These are phyloP conservation scores for Notocelia uddmanniana DNA, from an alignment of 2,888 invertebrate genomes.

Conservation along the genomic window DNA sequence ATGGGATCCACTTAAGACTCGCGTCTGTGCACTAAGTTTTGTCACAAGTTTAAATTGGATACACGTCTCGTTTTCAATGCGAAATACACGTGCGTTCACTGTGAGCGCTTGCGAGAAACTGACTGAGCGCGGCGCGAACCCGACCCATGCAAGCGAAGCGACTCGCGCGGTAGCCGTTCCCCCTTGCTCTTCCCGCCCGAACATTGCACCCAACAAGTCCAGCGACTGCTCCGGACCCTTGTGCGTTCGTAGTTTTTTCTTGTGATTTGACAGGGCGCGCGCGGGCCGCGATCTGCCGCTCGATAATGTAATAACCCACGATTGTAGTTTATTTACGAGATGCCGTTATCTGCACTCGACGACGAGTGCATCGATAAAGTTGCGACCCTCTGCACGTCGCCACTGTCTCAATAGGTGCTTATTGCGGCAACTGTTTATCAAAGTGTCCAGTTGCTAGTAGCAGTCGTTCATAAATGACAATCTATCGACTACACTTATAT, in stretches of 20 bases:
- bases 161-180: conserved; percentile 64
- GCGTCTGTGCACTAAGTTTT: conserved; percentile 71
- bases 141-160: conserved; percentile 53
- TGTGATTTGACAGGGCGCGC: conserved; percentile 68
- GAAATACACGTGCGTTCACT: conserved; percentile 51
- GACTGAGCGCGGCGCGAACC: conserved; percentile 52
- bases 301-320: conserved; percentile 69
- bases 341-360: conserved; percentile 72
- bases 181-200: conserved; percentile 56
- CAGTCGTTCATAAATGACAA: conserved; percentile 10
- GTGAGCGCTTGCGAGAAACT: conserved; percentile 67
- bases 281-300: conserved; percentile 64
- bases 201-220: conserved; percentile 73
- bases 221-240: conserved; percentile 67
- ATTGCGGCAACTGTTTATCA: conserved; percentile 40
- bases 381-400: conserved; percentile 51
- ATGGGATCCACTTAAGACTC: conserved; percentile 69
- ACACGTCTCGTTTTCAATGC: conserved; percentile 20
- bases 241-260: conserved; percentile 73
- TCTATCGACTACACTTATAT: not conserved
- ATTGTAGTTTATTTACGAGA: conserved; percentile 70
- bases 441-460: conserved; percentile 35
- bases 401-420: conserved; percentile 45
- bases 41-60: conserved; percentile 63
- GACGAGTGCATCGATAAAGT: conserved; percentile 68